Base-by-base conservation (phyloP, 2,888 invertebrate genomes). In the Orchestes rusci region DNA sequence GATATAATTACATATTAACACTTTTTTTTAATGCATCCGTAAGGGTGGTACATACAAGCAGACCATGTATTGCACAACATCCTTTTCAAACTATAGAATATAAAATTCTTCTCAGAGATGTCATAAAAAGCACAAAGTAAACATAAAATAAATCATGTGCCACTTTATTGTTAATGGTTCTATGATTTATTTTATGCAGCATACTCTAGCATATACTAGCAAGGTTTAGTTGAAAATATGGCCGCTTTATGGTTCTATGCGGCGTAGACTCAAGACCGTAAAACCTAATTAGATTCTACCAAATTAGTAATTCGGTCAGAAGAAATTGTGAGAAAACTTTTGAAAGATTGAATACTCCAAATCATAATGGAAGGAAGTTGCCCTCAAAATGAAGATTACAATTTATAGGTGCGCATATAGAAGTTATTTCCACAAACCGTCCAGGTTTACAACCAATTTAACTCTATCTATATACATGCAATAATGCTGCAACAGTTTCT, bases 141-240 rank as follows among this genome's bases (percentile, higher is more conserved):
- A 50, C 55, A 55, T 58, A 58, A 56, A 60, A 60, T 59, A 56
- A 58, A 60, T 60, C 60, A 60, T 56, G 54, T 50, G 48, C 53
- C 53, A 56, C 55, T 58, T 59, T 54, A 56, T 56, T 59, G 56
- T 57, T 56, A 54, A 59, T 56, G 55, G 51, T 48, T 52, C 50
- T 53, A 53, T 58, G 59, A 60, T 60, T 59, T 58, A 59, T 60
- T 60, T 60, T 60, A 59, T 51, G 58, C 10, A 7, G 23, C 23
- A 23, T 23, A 23, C 23, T 23, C n/a, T 23, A 10, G 7, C 5
- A 10, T 10, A 23, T 23, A 23, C 23, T 23, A 10, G 23, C 23
- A 23, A 23, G 23, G 7, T 23, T 23, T 23, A 7, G 23, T 10
- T 23, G 10, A 52, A 53, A 51, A 45, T 50, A 51, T 48, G 37